These are phyloP conservation scores for Myotis myotis DNA, from an alignment of 2,797 vertebrate genomes.

Conservation along the genomic window DNA sequence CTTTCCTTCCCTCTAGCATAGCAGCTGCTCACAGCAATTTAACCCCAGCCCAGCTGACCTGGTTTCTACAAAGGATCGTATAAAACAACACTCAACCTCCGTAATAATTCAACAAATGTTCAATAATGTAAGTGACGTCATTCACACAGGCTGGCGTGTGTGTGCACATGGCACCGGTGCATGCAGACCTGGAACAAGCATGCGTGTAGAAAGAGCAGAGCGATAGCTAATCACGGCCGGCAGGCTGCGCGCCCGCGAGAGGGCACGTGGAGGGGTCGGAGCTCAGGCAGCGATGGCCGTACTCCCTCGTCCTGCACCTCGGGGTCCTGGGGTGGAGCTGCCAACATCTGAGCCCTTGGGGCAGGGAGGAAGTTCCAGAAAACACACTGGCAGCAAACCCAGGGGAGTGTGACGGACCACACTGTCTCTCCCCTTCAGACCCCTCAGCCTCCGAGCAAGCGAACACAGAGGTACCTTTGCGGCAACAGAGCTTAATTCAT, in stretches of 20 bases:
- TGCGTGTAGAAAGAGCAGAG: background rate
- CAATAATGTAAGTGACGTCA: background rate
- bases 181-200: background rate
- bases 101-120: background rate
- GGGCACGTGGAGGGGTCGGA: background rate
- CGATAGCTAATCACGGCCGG: background rate
- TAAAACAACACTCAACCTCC: background rate
- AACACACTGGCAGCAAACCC: background rate
- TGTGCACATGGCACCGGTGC: too few species aligned
- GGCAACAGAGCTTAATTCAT: slow-evolving; percentile 81
- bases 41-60: background rate
- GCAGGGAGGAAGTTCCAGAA: background rate
- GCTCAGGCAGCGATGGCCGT: background rate
- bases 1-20: background rate
- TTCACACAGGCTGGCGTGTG: background rate
- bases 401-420: background rate
- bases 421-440: background rate
- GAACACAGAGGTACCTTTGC: slow-evolving; percentile 82
- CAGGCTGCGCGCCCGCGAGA: too few species aligned
- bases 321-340: background rate
- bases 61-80: background rate
- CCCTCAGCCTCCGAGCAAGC: background rate
- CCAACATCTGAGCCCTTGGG: background rate
- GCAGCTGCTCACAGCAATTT: background rate
- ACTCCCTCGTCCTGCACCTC: background rate